phyloP scores from a whole-genome alignment of 2,888 invertebrate genomes.

The Tortrix viridana region DNA sequence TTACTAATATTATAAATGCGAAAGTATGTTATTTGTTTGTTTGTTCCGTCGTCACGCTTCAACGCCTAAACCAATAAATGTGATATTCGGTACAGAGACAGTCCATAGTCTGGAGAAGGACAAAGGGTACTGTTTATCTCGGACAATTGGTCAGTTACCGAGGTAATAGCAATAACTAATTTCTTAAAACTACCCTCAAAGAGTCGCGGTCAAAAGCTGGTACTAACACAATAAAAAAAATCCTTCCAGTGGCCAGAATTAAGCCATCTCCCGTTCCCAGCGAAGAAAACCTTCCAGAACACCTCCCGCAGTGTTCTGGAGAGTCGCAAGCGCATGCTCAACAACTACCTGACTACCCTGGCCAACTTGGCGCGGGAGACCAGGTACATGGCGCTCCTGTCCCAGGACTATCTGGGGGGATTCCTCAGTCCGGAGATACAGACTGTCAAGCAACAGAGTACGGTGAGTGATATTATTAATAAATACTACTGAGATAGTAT shows the following conservation, averaged over 20 bases:
- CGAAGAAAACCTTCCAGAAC: slow-evolving; percentile 97
- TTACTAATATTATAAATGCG: too few species aligned
- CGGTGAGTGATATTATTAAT: slow-evolving; percentile 52
- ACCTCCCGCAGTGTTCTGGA: slow-evolving; percentile 94
- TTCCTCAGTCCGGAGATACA: slow-evolving; percentile 77
- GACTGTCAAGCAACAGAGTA: slow-evolving; percentile 71
- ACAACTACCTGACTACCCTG: slow-evolving; percentile 90
- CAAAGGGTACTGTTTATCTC: too few species aligned
- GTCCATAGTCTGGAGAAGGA: too few species aligned
- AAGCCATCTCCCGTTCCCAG: slow-evolving; percentile 91
- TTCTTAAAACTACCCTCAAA: too few species aligned
- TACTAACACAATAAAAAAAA: too few species aligned
- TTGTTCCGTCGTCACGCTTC: too few species aligned
- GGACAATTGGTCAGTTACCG: too few species aligned
- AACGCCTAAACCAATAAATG: too few species aligned
- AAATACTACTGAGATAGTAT: not conserved
- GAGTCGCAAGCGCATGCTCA: slow-evolving; percentile 91
- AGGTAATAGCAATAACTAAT: too few species aligned
- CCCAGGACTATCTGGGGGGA: slow-evolving; percentile 73
- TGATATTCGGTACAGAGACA: too few species aligned
- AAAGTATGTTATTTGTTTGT: too few species aligned
- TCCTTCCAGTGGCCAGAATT: slow-evolving; percentile 91
- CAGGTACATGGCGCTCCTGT: slow-evolving; percentile 68
- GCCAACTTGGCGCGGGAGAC: slow-evolving; percentile 67
- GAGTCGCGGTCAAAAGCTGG: too few species aligned